Percentiles rank a stretch among this genome's conserved stretches.
These are phyloP conservation scores for Palloptera scutellata DNA, from an alignment of 2,888 invertebrate species.

Conservation along the genomic window DNA sequence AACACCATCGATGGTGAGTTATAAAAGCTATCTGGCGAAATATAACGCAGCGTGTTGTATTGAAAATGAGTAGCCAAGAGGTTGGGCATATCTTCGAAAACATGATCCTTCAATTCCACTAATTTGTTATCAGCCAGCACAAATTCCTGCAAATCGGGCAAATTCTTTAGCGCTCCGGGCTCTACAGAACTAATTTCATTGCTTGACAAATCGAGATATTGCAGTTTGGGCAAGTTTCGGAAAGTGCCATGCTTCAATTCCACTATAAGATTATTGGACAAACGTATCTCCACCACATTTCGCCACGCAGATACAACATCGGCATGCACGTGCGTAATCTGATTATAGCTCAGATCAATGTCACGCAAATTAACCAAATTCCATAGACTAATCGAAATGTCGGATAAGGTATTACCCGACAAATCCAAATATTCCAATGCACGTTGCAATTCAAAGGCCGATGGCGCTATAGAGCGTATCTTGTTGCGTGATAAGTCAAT, in stretches of 20 bases:
- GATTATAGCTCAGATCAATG: slow-evolving; percentile 81
- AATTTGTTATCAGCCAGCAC: slow-evolving; percentile 77
- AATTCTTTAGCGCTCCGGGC: slow-evolving; percentile 73
- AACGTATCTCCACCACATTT: slow-evolving; percentile 74
- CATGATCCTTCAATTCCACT: slow-evolving; percentile 77
- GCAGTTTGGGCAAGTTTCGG: slow-evolving; percentile 73
- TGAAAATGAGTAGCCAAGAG: slow-evolving; percentile 74
- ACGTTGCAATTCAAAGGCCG: slow-evolving; percentile 70
- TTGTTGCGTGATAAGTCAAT: slow-evolving; percentile 81
- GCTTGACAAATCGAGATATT: slow-evolving; percentile 79
- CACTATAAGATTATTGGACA: slow-evolving; percentile 78
- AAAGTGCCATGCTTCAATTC: slow-evolving; percentile 78
- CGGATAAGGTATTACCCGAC: slow-evolving; percentile 78
- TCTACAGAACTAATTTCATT: slow-evolving; percentile 81
- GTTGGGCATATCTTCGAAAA: slow-evolving; percentile 79
- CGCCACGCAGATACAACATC: slow-evolving; percentile 75
- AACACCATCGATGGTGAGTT: slow-evolving; percentile 80
- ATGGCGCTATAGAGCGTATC: slow-evolving; percentile 73
- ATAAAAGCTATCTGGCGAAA: slow-evolving; percentile 78
- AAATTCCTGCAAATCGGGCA: slow-evolving; percentile 75
- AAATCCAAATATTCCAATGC: slow-evolving; percentile 78
- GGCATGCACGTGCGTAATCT: slow-evolving; percentile 74
- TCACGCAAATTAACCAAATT: slow-evolving; percentile 74
- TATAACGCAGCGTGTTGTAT: slow-evolving; percentile 78
- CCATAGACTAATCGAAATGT: slow-evolving; percentile 76